Conservation (phyloP, 2,113 vertebrate species). For the Candoia aspera region DNA sequence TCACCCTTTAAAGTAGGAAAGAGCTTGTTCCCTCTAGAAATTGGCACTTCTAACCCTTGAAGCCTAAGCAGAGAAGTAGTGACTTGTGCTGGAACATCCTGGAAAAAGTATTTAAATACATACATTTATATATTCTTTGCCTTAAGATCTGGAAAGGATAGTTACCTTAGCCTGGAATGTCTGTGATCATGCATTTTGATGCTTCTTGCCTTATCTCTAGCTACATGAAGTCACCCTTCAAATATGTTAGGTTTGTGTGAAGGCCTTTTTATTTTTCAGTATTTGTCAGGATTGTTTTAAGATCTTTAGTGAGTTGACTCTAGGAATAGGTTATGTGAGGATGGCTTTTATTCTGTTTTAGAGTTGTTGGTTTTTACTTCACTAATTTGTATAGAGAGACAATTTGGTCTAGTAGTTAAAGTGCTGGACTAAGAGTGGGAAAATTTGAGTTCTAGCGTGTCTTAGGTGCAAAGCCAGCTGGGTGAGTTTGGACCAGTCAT, state of each 20-base stretch:
- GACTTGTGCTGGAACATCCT: not conserved
- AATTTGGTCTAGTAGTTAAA: not conserved
- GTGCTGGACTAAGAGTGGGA: not conserved
- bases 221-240: not conserved
- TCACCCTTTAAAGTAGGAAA: not conserved
- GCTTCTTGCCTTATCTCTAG: not conserved
- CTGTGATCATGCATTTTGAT: not conserved
- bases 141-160: not conserved
- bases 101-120: not conserved
- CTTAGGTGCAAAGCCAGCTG: not conserved
- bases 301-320: not conserved
- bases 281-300: not conserved
- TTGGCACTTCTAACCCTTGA: not conserved
- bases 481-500: not conserved
- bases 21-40: not conserved
- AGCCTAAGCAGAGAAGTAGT: no score
- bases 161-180: not conserved
- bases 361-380: not conserved
- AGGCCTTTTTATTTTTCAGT: not conserved
- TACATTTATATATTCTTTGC: not conserved
- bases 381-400: not conserved
- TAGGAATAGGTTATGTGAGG: not conserved
- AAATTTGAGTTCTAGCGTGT: not conserved
- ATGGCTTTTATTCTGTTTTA: not conserved
- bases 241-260: not conserved